Evolutionary conservation across 92 coral and sea anemone genomes (phyloP), one percentile per base, ranked within the genome.

Genomic region (Zoanthus gigantus): DNA sequence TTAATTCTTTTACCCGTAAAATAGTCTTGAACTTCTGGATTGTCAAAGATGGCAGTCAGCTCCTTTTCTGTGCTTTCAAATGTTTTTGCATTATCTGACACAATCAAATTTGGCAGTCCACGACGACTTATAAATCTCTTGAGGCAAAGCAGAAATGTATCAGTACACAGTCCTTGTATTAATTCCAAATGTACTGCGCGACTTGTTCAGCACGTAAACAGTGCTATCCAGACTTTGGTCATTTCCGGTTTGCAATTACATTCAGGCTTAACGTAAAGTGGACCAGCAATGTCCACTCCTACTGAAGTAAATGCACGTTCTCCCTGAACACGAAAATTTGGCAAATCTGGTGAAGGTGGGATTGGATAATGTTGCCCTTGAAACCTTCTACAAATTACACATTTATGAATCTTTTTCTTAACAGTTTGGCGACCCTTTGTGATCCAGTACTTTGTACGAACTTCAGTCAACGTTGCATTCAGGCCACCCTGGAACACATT

Each of bases 121-220:
- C 83, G 66, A 66, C 89, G 45, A 28, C 58, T 46, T 9, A 37
- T 28, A 61, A 85, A 85, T 57, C 89, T 72, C 72, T 48, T 54
- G 16, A 85, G 47, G n/a, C 89, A 50, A 56, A 52, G 79, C 66
- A 72, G 17, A 61, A 85, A 85, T 0, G 81, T 85, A 31, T 57
- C 83, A 12, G 89, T 69, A 16, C n/a, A 29, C 50, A 85, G 48
- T 14, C 78, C 74, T 31, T 14, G 56, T 8, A 85, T 57, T 45
- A 74, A 45, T 12, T 85, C 83, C 72, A 85, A 56, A 74, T 85
- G 89, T 2, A 85, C 45, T 32, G 89, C 89, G 9, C 89, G 65
- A 32, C 72, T 48, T 18, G 87, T 47, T 34, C 68, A 16, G 48
- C 87, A 83, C 6, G 48, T 71, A 71, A 83, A 83, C 31, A 83